Evolutionary conservation across 1,140 invertebrate species (phyloP).

Genomic region (Teleogryllus occipitalis): DNA sequence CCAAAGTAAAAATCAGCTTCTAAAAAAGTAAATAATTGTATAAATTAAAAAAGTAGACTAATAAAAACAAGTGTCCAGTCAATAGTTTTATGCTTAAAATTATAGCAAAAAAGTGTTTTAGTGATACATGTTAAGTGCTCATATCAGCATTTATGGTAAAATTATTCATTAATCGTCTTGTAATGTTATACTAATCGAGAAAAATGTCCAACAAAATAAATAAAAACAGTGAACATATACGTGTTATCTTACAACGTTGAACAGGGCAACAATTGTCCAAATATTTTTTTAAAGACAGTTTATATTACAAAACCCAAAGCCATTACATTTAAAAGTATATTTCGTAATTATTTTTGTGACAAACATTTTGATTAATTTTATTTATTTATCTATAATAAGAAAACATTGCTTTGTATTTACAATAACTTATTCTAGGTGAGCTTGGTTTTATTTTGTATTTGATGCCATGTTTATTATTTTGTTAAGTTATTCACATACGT

Average conservation of each 20-base stretch:
- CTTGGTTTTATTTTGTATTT: no score
- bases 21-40: no score
- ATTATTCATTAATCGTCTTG: not conserved
- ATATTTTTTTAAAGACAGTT: not conserved
- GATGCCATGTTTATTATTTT: no score
- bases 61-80: no score
- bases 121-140: not conserved
- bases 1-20: no score
- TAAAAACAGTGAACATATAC: not conserved
- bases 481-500: no score
- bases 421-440: no score
- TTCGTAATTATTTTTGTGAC: not conserved
- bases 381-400: no score
- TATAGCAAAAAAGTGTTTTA: not conserved
- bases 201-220: not conserved
- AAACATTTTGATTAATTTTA: no score
- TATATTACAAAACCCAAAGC: not conserved
- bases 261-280: not conserved
- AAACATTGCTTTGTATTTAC: no score
- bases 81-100: not conserved
- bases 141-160: not conserved
- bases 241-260: not conserved
- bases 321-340: not conserved
- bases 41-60: no score
- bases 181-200: not conserved